These are phyloP conservation scores for Polypterus senegalus DNA, from an alignment of 2,113 vertebrate genomes.

Conservation along the genomic window DNA sequence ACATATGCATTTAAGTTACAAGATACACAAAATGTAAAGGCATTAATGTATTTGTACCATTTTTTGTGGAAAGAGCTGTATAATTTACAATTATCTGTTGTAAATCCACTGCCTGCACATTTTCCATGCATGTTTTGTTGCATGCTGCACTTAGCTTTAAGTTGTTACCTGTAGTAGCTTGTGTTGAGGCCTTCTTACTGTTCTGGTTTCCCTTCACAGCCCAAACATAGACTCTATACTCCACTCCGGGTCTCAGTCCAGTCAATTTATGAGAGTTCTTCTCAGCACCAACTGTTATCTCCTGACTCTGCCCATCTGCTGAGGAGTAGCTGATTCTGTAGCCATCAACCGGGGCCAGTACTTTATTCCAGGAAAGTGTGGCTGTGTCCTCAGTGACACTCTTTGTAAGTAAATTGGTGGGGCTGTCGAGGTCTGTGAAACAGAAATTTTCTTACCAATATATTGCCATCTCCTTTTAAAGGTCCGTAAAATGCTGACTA, in stretches of 20 bases:
- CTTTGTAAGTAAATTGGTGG: constrained; percentile 38
- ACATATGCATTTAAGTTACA: no score
- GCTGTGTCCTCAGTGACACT: constrained; percentile 52
- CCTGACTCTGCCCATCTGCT: constrained; percentile 39
- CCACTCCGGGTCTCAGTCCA: constrained; percentile 47
- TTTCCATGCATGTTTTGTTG: no score
- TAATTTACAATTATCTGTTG: no score
- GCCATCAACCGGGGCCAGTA: constrained; percentile 50
- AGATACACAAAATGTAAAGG: no score
- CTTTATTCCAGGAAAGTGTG: constrained; percentile 49
- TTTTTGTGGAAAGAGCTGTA: no score
- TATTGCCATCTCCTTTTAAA: no score
- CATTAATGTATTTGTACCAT: no score
- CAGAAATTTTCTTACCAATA: background rate
- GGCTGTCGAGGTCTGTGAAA: constrained; percentile 41
- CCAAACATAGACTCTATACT: constrained; percentile 53
- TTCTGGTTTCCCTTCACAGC: constrained; percentile 44
- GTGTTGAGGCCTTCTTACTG: constrained; percentile 45
- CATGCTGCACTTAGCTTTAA: background rate
- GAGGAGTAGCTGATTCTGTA: constrained; percentile 60
- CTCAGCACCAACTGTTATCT: constrained; percentile 41
- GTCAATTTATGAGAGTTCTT: constrained; percentile 33
- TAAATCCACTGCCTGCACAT: no score
- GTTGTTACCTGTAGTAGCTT: constrained; percentile 47
- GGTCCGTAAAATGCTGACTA: no score